Evolutionary conservation across 2,113 vertebrate species (phyloP).

Genomic region (Malaclemys terrapin): DNA sequence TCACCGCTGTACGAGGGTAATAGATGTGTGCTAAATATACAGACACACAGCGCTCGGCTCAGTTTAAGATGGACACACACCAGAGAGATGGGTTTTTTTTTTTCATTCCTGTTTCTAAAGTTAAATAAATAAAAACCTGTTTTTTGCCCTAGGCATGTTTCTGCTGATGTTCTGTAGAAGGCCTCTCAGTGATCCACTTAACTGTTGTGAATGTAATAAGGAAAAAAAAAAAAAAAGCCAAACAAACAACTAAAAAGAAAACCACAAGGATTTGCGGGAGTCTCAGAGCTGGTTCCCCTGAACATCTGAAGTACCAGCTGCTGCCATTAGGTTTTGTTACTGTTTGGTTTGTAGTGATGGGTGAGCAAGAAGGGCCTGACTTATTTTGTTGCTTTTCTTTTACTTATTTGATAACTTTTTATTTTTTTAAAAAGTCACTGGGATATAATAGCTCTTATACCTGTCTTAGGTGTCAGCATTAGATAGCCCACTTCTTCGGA

Average conservation of each 20-base stretch:
- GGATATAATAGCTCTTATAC: constrained; percentile 45
- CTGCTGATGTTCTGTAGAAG: constrained; percentile 44
- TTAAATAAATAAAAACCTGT: constrained; percentile 50
- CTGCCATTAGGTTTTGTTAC: background rate
- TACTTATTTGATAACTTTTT: constrained; percentile 54
- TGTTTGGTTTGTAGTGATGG: background rate
- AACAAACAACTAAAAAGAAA: background rate
- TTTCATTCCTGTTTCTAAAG: background rate
- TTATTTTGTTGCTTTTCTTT: constrained; percentile 50
- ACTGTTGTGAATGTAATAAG: constrained; percentile 53
- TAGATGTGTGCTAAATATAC: background rate
- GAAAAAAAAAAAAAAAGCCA: background rate
- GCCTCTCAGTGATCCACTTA: constrained; percentile 49
- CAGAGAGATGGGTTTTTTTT: background rate
- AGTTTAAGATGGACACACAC: rapidly evolving
- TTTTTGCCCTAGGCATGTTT: constrained; percentile 66
- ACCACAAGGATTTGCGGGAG: constrained; percentile 1
- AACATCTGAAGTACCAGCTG: background rate
- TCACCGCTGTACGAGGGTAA: background rate
- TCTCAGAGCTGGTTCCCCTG: constrained; percentile 1
- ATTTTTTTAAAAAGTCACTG: constrained; percentile 46
- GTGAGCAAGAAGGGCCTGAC: background rate
- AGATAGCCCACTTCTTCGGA: too few species aligned
- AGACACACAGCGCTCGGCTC: background rate
- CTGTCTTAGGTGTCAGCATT: constrained; percentile 35